Evolutionary conservation across 37 sponge, comb jelly and placozoan genomes (phyloP), one percentile per base, ranked within the genome.

Genomic region (Eunapius fragilis): DNA sequence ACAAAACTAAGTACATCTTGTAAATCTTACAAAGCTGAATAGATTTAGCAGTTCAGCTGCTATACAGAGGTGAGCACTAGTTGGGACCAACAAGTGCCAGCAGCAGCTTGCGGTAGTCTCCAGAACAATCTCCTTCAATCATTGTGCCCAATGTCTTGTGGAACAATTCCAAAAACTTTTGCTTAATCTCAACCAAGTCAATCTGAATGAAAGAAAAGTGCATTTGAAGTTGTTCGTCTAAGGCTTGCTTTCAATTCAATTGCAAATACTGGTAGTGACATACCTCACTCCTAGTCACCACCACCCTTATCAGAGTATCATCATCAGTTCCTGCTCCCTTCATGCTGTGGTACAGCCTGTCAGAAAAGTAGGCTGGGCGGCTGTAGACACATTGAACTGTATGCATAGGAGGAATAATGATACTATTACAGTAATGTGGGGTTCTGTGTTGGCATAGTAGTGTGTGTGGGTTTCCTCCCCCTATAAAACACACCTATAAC

Each of bases 311-410:
- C 22, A 97, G 90, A 0, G 94, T 89, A 48, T 50, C 77, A 70
- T 99, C 99, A 85, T 97, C 94, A 35, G 98, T 97, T 0, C 96
- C 96, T 73, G 89, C 87, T 49, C 99, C 99, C 87, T 96, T 99
- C 99, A 99, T 99, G 48, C 95, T 89, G 82, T 88, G 80, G 85
- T 94, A 96, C 48, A 99, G 92, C 80, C 76, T 79, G 79, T 99
- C 96, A 9, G 99, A 97, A 90, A 97, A 99, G 87, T 89, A 99
- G 49, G 67, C 81, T 17, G 94, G 93, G 67, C 94, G 84, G 49
- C 77, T 91, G n/a, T 87, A 82, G 25, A 89, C 87, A 71, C 88
- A 86, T 88, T 84, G 90, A 67, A 96, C 98, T 97, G 76, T 58
- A 69, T 77, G 30, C 22, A 19, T 58, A 58, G 58, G 7, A 58